These are phyloP conservation scores for Heliconius hermathena DNA, from an alignment of 1,140 invertebrate species.

Conservation along the genomic window DNA sequence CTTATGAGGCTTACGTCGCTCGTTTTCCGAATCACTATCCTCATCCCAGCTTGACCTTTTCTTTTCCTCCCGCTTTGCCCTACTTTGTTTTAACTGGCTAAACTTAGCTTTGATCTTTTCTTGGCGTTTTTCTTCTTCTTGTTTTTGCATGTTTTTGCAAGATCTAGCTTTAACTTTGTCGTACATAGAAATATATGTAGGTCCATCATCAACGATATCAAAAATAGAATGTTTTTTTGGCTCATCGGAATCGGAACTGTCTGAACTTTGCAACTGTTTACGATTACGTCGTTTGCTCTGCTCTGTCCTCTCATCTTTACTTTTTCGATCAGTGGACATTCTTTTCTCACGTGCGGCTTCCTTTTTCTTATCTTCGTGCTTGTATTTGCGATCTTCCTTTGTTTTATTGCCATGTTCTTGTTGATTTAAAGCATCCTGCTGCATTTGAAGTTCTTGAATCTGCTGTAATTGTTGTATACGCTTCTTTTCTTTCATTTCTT, in stretches of 20 bases:
- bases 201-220: constrained; percentile 94
- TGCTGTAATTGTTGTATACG: constrained; percentile 80
- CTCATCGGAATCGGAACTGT: constrained; percentile 87
- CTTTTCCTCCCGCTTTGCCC: constrained; percentile 92
- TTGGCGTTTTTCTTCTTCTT: constrained; percentile 93
- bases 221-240: constrained; percentile 95
- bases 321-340: constrained; percentile 81
- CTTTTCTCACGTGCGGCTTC: constrained; percentile 77
- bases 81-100: constrained; percentile 92
- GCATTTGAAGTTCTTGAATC: constrained; percentile 80
- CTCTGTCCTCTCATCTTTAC: constrained; percentile 77
- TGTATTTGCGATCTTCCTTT: constrained; percentile 77
- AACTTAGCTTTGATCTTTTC: constrained; percentile 95
- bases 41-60: constrained; percentile 94
- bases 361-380: constrained; percentile 78
- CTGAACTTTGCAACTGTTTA: constrained; percentile 82
- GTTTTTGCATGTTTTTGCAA: constrained; percentile 94
- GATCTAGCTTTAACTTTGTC: constrained; percentile 98
- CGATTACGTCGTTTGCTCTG: constrained; percentile 76
- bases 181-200: constrained; percentile 98
- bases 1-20: constrained; percentile 76
- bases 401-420: constrained; percentile 61
- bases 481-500: constrained; percentile 83
- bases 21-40: constrained; percentile 85
- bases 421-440: constrained; percentile 73